Conservation (phyloP, 2,888 invertebrate genomes). For the Ernsta delagoae region DNA sequence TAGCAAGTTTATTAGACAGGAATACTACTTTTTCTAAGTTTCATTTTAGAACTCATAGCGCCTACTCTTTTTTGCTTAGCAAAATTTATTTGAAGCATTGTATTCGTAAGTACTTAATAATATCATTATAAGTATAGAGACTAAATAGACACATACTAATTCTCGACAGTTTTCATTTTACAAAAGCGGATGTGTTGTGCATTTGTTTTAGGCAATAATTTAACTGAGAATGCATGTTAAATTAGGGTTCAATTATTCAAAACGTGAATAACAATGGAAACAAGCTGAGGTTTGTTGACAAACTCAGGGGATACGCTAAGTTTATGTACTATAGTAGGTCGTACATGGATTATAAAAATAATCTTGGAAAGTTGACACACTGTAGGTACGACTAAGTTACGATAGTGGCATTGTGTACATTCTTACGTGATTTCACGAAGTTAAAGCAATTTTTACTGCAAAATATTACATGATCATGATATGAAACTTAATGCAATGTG, state of each 20-base stretch:
- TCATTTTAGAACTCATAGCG: background rate
- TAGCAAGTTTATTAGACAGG: too few species aligned
- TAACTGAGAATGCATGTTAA: too few species aligned
- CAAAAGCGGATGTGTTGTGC: too few species aligned
- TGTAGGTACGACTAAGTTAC: constrained; percentile 15
- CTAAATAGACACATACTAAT: too few species aligned
- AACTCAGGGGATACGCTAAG: constrained; percentile 52
- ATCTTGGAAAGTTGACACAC: constrained; percentile 36
- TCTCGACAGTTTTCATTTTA: too few species aligned
- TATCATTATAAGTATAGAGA: too few species aligned
- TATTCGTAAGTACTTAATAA: too few species aligned
- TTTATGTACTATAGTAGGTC: constrained; percentile 46
- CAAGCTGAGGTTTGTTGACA: constrained; percentile 45
- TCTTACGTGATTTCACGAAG: constrained; percentile 27
- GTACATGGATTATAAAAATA: constrained; percentile 61
- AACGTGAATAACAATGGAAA: constrained; percentile 37
- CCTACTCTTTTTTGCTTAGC: constrained; percentile 8
- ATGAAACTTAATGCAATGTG: constrained; percentile 19
- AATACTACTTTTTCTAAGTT: too few species aligned
- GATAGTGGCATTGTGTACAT: constrained; percentile 20
- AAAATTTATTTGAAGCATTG: background rate
- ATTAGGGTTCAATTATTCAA: background rate
- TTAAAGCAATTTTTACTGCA: constrained; percentile 31
- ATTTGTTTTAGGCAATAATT: too few species aligned
- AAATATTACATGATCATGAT: constrained; percentile 27